phyloP scores from a whole-genome alignment of 2,113 vertebrate genomes.

The Petromus typicus region DNA sequence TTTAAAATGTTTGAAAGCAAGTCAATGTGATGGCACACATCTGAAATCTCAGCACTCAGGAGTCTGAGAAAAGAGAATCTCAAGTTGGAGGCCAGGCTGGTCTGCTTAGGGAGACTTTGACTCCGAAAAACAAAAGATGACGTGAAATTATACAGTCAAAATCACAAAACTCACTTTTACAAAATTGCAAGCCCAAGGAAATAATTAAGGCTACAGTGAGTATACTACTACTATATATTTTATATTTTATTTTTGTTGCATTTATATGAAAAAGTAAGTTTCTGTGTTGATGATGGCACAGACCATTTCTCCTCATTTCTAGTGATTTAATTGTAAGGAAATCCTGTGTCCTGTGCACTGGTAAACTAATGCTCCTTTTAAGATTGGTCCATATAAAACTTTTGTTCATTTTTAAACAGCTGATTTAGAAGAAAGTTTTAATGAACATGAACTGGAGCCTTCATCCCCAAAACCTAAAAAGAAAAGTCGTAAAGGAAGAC shows the following conservation, averaged over 20 bases:
- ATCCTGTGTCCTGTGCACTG: background rate
- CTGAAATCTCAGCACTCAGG: background rate
- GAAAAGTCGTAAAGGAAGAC: slow-evolving; percentile 93
- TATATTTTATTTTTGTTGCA: slow-evolving; percentile 41
- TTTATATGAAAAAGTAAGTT: slow-evolving; percentile 37
- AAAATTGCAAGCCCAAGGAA: background rate
- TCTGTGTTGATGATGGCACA: background rate
- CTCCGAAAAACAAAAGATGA: background rate
- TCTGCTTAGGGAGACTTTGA: background rate
- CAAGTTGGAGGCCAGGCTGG: background rate
- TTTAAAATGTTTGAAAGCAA: slow-evolving; percentile 29
- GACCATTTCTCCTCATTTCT: slow-evolving; percentile 15
- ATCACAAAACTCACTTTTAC: slow-evolving; percentile 9
- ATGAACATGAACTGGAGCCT: slow-evolving; percentile 94
- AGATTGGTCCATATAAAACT: slow-evolving; percentile 60
- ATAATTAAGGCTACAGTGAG: background rate
- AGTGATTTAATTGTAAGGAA: slow-evolving; percentile 21
- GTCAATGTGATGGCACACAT: background rate
- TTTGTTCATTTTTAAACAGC: slow-evolving; percentile 86
- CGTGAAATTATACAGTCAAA: background rate
- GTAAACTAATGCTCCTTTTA: background rate
- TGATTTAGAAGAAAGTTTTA: slow-evolving; percentile 93
- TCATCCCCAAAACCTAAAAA: slow-evolving; percentile 94
- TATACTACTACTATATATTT: background rate
- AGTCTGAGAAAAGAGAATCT: background rate